Conservation (phyloP, 2,113 vertebrate species). For the Pseudopipra pipra region DNA sequence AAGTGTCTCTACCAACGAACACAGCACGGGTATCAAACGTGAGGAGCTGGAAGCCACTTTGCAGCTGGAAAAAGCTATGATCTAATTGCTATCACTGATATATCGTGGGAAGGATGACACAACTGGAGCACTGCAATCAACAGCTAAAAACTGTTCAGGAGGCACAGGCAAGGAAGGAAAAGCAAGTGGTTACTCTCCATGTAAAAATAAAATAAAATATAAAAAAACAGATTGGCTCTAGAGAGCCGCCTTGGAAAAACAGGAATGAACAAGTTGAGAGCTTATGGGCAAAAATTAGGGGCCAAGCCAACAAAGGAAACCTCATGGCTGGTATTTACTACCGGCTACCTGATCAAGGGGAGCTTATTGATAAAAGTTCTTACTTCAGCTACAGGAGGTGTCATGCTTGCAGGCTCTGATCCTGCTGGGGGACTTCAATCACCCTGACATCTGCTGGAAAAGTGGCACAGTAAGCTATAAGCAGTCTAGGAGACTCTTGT, state of each 20-base stretch:
- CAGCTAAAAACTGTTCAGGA: neutral
- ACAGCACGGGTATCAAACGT: neutral
- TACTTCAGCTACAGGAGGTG: neutral
- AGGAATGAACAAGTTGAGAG: neutral
- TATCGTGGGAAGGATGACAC: neutral
- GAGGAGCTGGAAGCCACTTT: neutral
- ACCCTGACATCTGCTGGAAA: neutral
- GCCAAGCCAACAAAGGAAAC: neutral
- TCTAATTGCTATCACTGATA: neutral
- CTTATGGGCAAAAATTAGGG: neutral
- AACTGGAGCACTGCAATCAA: neutral
- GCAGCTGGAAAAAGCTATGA: neutral
- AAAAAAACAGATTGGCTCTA: neutral
- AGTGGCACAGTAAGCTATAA: neutral
- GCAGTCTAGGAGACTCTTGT: neutral
- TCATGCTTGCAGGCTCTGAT: neutral
- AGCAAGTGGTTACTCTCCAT: neutral
- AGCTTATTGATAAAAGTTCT: neutral
- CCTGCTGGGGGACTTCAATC: neutral
- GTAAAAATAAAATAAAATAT: neutral
- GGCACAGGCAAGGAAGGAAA: neutral
- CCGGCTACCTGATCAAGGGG: neutral
- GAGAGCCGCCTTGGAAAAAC: neutral
- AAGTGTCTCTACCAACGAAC: neutral
- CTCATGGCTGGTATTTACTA: neutral